Percentiles rank a stretch among this genome's conserved stretches.
These are phyloP conservation scores for Paradoxurus hermaphroditus DNA, from an alignment of 2,113 vertebrate genomes.

Conservation along the genomic window DNA sequence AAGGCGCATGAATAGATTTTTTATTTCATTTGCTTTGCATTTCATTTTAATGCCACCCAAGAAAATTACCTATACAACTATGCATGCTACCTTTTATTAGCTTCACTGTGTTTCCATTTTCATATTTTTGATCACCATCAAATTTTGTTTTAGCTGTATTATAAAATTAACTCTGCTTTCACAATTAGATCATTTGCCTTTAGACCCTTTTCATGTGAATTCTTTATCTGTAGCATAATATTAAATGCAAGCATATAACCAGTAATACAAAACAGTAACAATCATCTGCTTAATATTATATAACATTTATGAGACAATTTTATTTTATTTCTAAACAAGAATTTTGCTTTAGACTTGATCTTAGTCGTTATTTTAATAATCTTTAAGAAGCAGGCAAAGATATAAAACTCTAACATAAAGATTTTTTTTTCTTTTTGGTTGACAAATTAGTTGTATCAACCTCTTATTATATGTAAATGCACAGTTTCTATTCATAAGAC, in stretches of 20 bases:
- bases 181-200: constrained; percentile 71
- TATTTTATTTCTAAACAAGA: constrained; percentile 53
- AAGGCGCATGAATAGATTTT: constrained; percentile 71
- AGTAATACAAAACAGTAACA: constrained; percentile 10
- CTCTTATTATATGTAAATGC: constrained; percentile 55
- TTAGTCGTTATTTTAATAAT: constrained; percentile 46
- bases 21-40: constrained; percentile 77
- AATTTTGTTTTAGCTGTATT: constrained; percentile 69
- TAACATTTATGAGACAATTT: constrained; percentile 52
- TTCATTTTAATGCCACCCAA: constrained; percentile 76
- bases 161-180: constrained; percentile 62
- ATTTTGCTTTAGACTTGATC: constrained; percentile 47
- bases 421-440: neutral
- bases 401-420: constrained; percentile 25
- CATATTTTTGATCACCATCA: constrained; percentile 76
- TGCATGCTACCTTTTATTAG: constrained; percentile 72
- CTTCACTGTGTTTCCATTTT: constrained; percentile 45
- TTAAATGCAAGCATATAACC: neutral
- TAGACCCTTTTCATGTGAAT: neutral
- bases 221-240: neutral
- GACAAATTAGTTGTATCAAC: constrained; percentile 50
- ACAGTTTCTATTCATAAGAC: constrained; percentile 69
- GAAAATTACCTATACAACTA: constrained; percentile 75
- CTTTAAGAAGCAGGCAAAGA: constrained; percentile 14
- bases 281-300: constrained; percentile 25